Conservation (phyloP, 2,113 vertebrate species). For the Morone saxatilis region DNA sequence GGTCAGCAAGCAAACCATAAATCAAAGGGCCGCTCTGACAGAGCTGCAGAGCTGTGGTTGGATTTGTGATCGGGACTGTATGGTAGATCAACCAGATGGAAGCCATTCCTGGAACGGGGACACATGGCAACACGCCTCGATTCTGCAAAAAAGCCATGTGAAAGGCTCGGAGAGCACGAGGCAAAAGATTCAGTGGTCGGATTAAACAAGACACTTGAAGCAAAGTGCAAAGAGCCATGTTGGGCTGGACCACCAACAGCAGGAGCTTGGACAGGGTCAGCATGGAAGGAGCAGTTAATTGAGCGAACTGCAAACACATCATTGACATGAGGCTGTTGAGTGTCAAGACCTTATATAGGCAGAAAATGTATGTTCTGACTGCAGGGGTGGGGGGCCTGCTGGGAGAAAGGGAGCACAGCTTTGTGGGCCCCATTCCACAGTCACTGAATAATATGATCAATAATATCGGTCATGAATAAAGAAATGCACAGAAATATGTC, state of each 20-base stretch:
- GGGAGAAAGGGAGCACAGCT: neutral
- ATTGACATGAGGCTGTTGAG: too few relatives aligned
- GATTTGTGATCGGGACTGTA: conserved; percentile 14
- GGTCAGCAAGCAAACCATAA: neutral
- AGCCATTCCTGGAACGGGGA: conserved; percentile 12
- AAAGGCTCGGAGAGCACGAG: neutral
- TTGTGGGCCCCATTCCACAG: neutral
- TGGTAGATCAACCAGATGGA: conserved; percentile 30
- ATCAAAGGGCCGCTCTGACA: conserved; percentile 14
- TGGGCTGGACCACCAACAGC: neutral
- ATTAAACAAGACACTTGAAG: neutral
- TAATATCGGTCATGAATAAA: too few relatives aligned
- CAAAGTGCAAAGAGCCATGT: conserved; percentile 5
- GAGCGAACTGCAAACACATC: neutral
- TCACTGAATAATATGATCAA: neutral
- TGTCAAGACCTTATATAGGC: neutral
- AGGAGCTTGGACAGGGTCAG: neutral
- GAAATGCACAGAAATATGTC: too few relatives aligned
- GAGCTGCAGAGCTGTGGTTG: conserved; percentile 3
- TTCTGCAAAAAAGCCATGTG: neutral
- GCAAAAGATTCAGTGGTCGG: neutral
- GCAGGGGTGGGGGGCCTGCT: neutral
- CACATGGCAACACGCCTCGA: neutral
- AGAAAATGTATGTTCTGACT: neutral
- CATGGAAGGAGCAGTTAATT: neutral